Percentiles rank a stretch among this genome's conserved stretches.
These are phyloP conservation scores for Ochropacha duplaris DNA, from an alignment of 2,888 invertebrate genomes.

Conservation along the genomic window DNA sequence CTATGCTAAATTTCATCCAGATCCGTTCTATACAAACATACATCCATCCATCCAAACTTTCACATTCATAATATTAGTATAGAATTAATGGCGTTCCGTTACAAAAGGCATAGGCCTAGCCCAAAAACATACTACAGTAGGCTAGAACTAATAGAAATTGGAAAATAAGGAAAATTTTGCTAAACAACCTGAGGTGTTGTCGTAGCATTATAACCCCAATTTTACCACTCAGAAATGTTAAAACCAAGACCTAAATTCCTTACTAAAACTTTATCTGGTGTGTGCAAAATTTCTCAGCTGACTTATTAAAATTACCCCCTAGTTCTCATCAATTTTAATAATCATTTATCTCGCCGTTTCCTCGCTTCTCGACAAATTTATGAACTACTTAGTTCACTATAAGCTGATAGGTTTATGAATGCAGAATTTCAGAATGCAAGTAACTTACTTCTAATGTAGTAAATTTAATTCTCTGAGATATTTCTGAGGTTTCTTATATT, in stretches of 20 bases:
- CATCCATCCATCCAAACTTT: no score
- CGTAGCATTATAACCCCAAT: no score
- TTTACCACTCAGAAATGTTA: no score
- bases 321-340: conserved; percentile 29
- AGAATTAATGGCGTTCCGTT: no score
- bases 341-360: conserved; percentile 18
- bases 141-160: no score
- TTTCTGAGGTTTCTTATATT: neutral
- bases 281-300: conserved; percentile 4
- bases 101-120: no score
- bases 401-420: conserved; percentile 5
- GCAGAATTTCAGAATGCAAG: conserved; percentile 1
- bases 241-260: neutral
- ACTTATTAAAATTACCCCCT: conserved; percentile 22
- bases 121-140: no score
- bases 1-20: no score
- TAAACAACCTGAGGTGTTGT: no score
- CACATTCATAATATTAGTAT: no score
- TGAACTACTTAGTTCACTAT: neutral
- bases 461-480: neutral
- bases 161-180: no score
- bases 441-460: neutral
- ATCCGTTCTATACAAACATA: no score
- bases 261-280: neutral
- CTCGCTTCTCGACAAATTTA: neutral